Evolutionary conservation across 2,113 vertebrate genomes (phyloP).

Genomic region (Embiotoca jacksoni): DNA sequence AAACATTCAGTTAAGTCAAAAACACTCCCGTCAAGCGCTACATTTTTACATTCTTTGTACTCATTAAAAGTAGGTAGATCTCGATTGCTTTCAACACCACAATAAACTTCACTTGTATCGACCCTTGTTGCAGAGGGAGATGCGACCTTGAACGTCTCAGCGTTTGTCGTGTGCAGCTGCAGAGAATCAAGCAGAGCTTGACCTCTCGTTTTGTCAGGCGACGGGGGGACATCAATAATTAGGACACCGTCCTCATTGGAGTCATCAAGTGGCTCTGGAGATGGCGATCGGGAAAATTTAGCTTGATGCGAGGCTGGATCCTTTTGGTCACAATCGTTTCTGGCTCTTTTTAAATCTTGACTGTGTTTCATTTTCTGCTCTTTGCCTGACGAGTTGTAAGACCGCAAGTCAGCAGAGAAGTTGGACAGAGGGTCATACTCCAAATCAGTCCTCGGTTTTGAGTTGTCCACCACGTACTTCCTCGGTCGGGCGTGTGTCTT

Average conservation of each 20-base stretch:
- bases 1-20: conserved; percentile 59
- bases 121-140: neutral
- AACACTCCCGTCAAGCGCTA: conserved; percentile 12
- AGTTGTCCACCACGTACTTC: conserved; percentile 82
- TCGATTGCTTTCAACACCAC: neutral
- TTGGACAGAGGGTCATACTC: conserved; percentile 86
- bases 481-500: conserved; percentile 10
- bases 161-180: neutral
- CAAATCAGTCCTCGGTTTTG: conserved; percentile 81
- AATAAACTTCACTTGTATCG: neutral
- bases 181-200: conserved; percentile 12
- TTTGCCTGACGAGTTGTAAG: conserved; percentile 57
- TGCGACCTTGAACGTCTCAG: neutral
- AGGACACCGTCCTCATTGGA: conserved; percentile 80
- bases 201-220: conserved; percentile 55
- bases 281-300: neutral
- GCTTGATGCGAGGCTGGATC: neutral
- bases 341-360: conserved; percentile 33
- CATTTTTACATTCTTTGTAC: neutral
- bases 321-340: conserved; percentile 11
- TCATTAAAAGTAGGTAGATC: neutral
- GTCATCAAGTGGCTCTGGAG: conserved; percentile 60
- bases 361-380: conserved; percentile 54
- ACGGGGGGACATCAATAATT: conserved; percentile 79
- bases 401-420: conserved; percentile 79